These are phyloP conservation scores for Tinea trinotella DNA, from an alignment of 2,888 invertebrate species.

Conservation along the genomic window DNA sequence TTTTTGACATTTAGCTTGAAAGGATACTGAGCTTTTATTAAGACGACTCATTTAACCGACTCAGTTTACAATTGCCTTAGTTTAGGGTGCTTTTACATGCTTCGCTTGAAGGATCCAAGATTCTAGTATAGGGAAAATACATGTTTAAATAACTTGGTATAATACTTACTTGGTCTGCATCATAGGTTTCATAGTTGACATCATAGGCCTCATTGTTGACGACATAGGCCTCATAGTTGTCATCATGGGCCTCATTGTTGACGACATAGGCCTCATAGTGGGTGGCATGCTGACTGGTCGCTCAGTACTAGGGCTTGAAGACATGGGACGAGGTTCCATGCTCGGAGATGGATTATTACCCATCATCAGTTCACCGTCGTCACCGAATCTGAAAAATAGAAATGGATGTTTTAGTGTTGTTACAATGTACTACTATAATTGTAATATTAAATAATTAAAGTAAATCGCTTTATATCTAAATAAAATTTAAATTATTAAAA, in stretches of 20 bases:
- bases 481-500: too few species aligned
- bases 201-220: background rate
- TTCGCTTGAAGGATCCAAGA: too few species aligned
- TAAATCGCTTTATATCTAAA: too few species aligned
- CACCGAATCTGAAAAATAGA: slow-evolving; percentile 46
- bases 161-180: slow-evolving; percentile 4
- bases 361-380: slow-evolving; percentile 47
- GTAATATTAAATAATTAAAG: too few species aligned
- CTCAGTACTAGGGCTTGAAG: slow-evolving; percentile 33
- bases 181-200: background rate
- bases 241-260: background rate
- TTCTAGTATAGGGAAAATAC: too few species aligned
- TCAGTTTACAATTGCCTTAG: too few species aligned
- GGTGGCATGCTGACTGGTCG: slow-evolving; percentile 30
- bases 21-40: too few species aligned
- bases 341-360: slow-evolving; percentile 37
- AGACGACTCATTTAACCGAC: too few species aligned
- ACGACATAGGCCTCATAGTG: slow-evolving; percentile 24
- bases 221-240: background rate
- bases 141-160: too few species aligned
- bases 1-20: too few species aligned
- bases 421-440: background rate
- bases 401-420: background rate
- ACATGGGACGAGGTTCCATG: slow-evolving; percentile 17
- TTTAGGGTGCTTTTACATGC: too few species aligned